Evolutionary conservation across 2,797 vertebrate species (phyloP), one percentile per base, ranked within the genome.

Genomic region (Notoglanidium macrostoma): DNA sequence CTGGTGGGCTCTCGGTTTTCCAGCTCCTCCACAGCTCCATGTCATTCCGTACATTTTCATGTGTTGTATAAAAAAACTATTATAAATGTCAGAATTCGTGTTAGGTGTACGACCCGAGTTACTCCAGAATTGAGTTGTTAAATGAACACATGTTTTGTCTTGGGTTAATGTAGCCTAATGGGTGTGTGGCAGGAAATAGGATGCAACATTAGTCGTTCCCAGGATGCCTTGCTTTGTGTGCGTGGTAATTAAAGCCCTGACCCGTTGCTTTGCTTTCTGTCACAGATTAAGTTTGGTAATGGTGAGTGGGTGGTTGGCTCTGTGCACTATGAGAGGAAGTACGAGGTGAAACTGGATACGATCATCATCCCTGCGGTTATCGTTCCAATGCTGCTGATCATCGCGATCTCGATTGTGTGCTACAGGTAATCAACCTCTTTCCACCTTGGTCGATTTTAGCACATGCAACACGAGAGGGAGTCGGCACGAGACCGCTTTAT

Each of bases 321-420:
- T 0, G 98, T 99, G 7, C 96, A 96, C 92, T 99, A 99, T 19
- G 93, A 92, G 86, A 94, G 94, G 49, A 97, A 94, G 86, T 95
- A 95, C 29, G 95, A 95, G 74, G 94, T 97, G 78, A 97, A 97
- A 0, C 93, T 99, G 80, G 93, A 89, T 73, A 89, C 93, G 17
- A 95, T 98, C 68, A 99, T 99, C 95, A 96, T 99, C 94, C 98
- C 98, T 0, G 95, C 96, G 0, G 97, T 99, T n/a, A 92, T 99
- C 15, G 91, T 98, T 67, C 98, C 98, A n/a, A 99, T 99, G 98
- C 89, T 98, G 89, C 91, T 95, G 61, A 96, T 98, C 93, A 98
- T 99, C 0, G 92, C 90, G 0, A 93, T 97, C 87, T 98, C 98
- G 0, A 90, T 98, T 87, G 97, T 97, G 94, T 99, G 97, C 95